Conservation (phyloP, 2,797 vertebrate species). For the Sylvilagus floridanus region DNA sequence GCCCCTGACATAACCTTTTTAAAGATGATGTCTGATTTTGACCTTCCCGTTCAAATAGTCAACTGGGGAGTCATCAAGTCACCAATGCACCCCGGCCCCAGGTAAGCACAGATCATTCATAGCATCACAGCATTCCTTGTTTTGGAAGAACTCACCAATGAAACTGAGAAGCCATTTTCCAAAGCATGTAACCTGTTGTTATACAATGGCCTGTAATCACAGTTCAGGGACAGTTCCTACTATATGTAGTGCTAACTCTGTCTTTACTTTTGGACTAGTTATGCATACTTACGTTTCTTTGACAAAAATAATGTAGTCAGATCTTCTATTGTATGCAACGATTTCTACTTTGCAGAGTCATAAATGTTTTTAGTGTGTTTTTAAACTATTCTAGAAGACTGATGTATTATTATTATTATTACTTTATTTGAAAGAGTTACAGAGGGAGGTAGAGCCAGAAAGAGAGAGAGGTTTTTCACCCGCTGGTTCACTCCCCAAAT, state of each 20-base stretch:
- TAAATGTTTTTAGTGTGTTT: background rate
- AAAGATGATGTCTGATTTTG: background rate
- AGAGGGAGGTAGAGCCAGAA: no score
- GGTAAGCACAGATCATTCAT: background rate
- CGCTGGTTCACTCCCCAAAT: no score
- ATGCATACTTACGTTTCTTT: background rate
- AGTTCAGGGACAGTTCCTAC: background rate
- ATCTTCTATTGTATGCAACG: background rate
- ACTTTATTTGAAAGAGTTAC: no score
- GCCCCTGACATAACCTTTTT: no score
- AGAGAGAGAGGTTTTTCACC: no score
- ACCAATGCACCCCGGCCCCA: background rate
- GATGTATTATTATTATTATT: no score
- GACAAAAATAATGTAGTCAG: background rate
- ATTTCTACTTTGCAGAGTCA: background rate
- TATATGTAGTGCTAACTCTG: background rate
- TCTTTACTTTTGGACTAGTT: background rate
- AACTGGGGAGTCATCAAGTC: background rate
- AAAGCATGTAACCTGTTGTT: background rate
- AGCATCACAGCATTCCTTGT: background rate
- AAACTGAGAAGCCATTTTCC: background rate
- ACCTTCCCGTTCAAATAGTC: background rate
- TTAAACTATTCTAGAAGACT: no score
- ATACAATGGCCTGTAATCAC: background rate
- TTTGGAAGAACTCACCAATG: background rate